Base-by-base conservation (phyloP, 2,888 invertebrate species). In the Sinelater perroti region DNA sequence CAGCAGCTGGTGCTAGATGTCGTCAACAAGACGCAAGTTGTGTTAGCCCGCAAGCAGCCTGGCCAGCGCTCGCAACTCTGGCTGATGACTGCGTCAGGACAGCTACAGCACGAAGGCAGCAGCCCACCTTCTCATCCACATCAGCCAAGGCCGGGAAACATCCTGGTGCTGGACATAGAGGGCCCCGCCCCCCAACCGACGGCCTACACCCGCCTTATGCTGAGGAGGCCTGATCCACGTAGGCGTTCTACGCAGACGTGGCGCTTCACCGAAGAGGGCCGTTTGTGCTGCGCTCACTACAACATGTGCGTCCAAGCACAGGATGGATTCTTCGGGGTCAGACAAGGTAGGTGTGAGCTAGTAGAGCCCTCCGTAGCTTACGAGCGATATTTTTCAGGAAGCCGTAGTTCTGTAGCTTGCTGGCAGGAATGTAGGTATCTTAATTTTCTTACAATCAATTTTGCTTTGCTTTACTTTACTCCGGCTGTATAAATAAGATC, bases 31-130 rank as follows among this genome's bases (percentile, higher is more conserved):
- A 80, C 77, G 26, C 82, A 83, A 58, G 91, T 95, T 1, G 80
- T 90, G 17, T 80, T 95, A 51, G 85, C 86, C 24, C 81, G 87
- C 56, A 93, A 93, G 72, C 86, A 87, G 63, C 82, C 83, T 1
- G 88, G 87, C 1, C 84, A 84, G 63, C 78, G 95, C 60, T 88
- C 90, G 0, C 98, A 99, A 77, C 79, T 98, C 42, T 99, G 98
- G 98, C 84, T 96, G 21, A 92, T 96, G 86, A 96, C 94, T 17
- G 86, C 90, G 2, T 87, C 87, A 68, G 94, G 94, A 0, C 90
- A 93, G 78, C 80, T 99, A 56, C 91, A 97, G 70, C 97, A 98
- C 76, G 97, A 97, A 79, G 97, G 97, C 56, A 90, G 88, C 65
- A 87, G 87, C 3, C 87, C 88, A 10, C 88, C 88, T 0, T 75